These are phyloP conservation scores for Eutrigla gurnardus DNA, from an alignment of 2,797 vertebrate species.

Conservation along the genomic window DNA sequence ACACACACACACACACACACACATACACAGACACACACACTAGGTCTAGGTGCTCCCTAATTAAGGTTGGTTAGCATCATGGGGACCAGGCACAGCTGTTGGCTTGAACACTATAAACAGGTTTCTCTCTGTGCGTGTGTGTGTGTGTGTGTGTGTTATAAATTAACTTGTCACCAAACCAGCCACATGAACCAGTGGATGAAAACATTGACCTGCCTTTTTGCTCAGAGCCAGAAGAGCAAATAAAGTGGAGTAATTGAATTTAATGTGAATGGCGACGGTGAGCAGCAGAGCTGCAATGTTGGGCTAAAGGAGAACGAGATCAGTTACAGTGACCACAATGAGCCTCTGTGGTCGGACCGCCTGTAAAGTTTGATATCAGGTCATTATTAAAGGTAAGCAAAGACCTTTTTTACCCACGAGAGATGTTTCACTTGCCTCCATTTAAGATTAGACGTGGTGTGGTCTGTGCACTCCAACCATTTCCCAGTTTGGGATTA, in stretches of 20 bases:
- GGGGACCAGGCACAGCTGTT: slow-evolving; percentile 32
- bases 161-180: slow-evolving; percentile 1
- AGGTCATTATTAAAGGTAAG: not conserved
- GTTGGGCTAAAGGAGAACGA: not conserved
- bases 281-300: not conserved
- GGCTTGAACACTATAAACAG: not conserved
- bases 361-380: not conserved
- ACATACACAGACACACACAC: slow-evolving; percentile 10
- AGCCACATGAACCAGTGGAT: not conserved
- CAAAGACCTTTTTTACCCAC: not conserved
- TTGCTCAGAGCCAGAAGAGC: not conserved
- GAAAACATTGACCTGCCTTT: not conserved
- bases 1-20: slow-evolving; percentile 16
- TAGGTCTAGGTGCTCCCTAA: slow-evolving; percentile 27
- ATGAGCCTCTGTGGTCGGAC: not conserved
- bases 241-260: not conserved
- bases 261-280: not conserved
- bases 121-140: not conserved
- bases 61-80: slow-evolving; percentile 33
- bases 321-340: not conserved
- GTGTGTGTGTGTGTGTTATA: not conserved
- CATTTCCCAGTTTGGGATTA: no score
- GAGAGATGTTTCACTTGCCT: not conserved
- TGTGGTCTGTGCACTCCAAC: no score
- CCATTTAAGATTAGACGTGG: not conserved